Base-by-base conservation (phyloP, 2,797 vertebrate genomes). In the Pachyuromys duprasi region DNA sequence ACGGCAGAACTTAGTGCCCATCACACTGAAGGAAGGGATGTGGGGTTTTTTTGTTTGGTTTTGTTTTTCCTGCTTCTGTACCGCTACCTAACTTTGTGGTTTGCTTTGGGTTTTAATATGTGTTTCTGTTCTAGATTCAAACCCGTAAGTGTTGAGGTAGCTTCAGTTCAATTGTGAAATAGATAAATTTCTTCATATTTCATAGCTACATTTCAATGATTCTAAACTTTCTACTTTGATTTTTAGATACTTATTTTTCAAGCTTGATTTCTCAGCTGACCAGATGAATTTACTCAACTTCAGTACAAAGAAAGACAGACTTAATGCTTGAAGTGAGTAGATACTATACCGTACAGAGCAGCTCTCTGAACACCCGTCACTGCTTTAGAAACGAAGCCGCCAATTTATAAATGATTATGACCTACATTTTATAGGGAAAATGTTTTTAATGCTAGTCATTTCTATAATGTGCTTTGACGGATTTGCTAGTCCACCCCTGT, bases 361-460 rank as follows among this genome's bases (percentile, higher is more conserved):
- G 97, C 97, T 98, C 97, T 98, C 98, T 98, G 98, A 98, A 98
- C 97, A 97, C 97, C 98, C 97, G 90, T 97, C 97, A 98, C 97
- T 98, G 98, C 98, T 98, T 98, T 98, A 98, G 98, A 97, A 95
- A 91, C 92, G 91, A 81, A 97, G 95, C 62, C 96, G 96, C 98
- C 96, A 80, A 97, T 98, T 99, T 99, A 98, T 98, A 99, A 98
- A 98, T 98, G 98, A 98, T 98, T 98, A 98, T 98, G 97, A 98
- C 98, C 97, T 98, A 98, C 98, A 98, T 98, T 99, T 98, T 98
- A 98, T 99, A 98, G 98, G 96, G 98, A 96, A 98, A 98, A 98
- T 97, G 98, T 99, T 99, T 99, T 99, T 98, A 99, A 98, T 98
- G 98, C 98, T 99, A 98, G 98, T 98, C 98, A 98, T 99, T 99